phyloP scores from a whole-genome alignment of 1,140 invertebrate genomes.

The Sitophilus oryzae region DNA sequence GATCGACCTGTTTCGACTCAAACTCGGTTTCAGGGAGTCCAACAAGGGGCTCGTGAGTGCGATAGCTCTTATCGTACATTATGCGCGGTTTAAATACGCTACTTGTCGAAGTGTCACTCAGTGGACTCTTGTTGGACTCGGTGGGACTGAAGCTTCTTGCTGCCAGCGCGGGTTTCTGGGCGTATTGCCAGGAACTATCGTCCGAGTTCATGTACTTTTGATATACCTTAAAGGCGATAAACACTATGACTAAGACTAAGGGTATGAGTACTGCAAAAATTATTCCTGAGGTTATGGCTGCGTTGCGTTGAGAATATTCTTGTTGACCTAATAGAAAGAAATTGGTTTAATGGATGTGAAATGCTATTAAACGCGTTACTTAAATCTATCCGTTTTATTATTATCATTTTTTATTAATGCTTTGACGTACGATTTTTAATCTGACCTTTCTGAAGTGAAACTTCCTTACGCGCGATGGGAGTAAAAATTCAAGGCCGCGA shows the following conservation, averaged over 20 bases:
- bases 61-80: conserved; percentile 72
- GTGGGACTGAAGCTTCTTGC: conserved; percentile 22
- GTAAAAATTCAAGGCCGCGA: too few relatives aligned
- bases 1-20: conserved; percentile 72
- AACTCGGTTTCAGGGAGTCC: conserved; percentile 70
- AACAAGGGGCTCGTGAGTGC: conserved; percentile 73
- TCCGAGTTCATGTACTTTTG: conserved; percentile 48
- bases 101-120: conserved; percentile 27
- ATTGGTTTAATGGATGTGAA: too few relatives aligned
- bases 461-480: too few relatives aligned
- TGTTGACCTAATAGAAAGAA: conserved; percentile 57
- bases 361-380: conserved; percentile 9
- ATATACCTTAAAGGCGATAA: conserved; percentile 59
- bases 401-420: too few relatives aligned
- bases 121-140: conserved; percentile 23
- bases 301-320: conserved; percentile 68
- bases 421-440: too few relatives aligned
- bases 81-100: conserved; percentile 54
- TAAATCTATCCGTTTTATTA: too few relatives aligned
- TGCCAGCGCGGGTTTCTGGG: conserved; percentile 12
- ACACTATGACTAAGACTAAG: conserved; percentile 63
- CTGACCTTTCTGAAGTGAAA: too few relatives aligned
- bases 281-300: conserved; percentile 70
- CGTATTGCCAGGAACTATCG: conserved; percentile 35
- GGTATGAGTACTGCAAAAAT: conserved; percentile 61